Conservation (phyloP, 2,113 vertebrate species). For the Malurus cyaneus region DNA sequence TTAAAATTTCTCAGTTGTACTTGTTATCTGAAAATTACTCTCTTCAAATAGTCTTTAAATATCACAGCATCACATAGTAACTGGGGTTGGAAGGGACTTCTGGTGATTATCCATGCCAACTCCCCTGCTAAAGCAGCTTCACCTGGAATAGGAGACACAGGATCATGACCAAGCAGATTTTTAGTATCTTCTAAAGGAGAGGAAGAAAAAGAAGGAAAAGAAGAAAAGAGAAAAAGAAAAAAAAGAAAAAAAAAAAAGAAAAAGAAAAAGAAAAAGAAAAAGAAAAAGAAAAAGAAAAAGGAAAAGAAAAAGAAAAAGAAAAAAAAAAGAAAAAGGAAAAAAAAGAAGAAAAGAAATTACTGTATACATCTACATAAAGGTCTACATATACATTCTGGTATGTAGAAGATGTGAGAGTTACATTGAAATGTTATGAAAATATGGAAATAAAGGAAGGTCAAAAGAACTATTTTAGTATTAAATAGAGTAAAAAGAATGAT, state of each 20-base stretch:
- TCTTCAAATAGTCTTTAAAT: not conserved
- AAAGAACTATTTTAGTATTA: not conserved
- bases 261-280: too few relatives aligned
- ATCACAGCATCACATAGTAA: not conserved
- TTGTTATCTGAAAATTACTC: not conserved
- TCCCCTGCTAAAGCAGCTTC: not conserved
- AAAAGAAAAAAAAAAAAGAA: not conserved
- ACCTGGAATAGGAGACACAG: not conserved
- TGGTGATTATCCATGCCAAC: not conserved
- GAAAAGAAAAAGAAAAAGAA: not conserved
- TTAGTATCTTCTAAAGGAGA: not conserved
- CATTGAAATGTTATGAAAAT: not conserved
- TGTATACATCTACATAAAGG: not conserved
- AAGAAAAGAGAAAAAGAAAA: not conserved
- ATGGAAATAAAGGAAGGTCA: not conserved
- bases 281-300: too few relatives aligned
- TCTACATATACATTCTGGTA: not conserved
- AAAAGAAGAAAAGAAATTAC: not conserved
- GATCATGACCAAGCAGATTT: not conserved
- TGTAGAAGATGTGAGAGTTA: not conserved
- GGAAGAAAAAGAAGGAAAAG: not conserved
- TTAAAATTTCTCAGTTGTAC: not conserved
- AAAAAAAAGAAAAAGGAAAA: not conserved
- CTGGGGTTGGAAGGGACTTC: not conserved
- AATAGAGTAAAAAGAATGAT: not conserved